Conservation (phyloP, 2,113 vertebrate species). For the Tachysurus vachellii region DNA sequence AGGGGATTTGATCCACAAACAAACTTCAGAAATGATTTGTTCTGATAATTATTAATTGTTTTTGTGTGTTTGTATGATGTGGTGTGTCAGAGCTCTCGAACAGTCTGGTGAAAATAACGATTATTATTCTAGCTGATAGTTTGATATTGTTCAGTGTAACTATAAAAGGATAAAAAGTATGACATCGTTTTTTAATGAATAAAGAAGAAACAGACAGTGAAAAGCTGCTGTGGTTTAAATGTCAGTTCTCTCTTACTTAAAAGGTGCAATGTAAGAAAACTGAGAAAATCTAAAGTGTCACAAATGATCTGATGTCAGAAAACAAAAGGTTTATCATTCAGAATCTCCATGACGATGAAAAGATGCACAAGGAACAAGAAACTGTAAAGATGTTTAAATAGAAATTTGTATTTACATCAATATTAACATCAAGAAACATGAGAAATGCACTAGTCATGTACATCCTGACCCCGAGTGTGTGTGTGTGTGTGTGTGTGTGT, state of each 20-base stretch:
- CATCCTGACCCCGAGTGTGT: conserved; percentile 71
- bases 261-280: neutral
- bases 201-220: neutral
- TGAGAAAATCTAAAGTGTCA: neutral
- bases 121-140: neutral
- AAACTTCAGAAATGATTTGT: neutral
- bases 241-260: neutral
- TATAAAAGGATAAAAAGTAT: neutral
- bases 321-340: no score
- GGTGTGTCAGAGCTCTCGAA: neutral
- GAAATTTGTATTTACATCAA: conserved; percentile 98
- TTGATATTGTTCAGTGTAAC: neutral
- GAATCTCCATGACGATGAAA: no score
- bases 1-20: neutral
- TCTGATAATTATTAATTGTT: no score
- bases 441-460: conserved; percentile 79
- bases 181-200: neutral
- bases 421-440: conserved; percentile 85
- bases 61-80: neutral
- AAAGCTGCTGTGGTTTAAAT: neutral
- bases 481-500: conserved; percentile 49
- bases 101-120: no score
- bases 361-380: neutral
- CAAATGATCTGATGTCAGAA: no score
- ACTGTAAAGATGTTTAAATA: conserved; percentile 82